phyloP scores from a whole-genome alignment of 2,888 invertebrate genomes.

The Peribatodes rhomboidaria region DNA sequence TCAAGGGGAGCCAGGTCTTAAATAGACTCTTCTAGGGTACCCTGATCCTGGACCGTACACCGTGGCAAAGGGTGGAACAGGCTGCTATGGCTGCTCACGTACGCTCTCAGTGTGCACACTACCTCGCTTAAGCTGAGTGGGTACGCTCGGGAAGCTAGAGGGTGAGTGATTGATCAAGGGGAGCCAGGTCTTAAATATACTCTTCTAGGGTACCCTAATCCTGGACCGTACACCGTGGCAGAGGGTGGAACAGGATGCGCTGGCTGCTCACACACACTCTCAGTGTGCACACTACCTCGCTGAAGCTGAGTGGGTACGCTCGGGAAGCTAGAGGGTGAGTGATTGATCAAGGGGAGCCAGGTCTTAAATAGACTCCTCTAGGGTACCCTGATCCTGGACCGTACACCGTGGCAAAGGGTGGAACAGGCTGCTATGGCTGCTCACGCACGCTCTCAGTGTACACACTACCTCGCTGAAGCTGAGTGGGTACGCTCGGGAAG shows the following conservation, averaged over 20 bases:
- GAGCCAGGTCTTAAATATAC: too few species aligned
- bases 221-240: slow-evolving; percentile 85
- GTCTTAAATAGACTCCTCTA: too few species aligned
- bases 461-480: slow-evolving; percentile 69
- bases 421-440: slow-evolving; percentile 70
- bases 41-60: slow-evolving; percentile 80
- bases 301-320: slow-evolving; percentile 65
- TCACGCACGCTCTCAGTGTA: slow-evolving; percentile 70
- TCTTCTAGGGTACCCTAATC: slow-evolving; percentile 71
- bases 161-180: too few species aligned
- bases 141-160: slow-evolving; percentile 58
- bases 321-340: slow-evolving; percentile 61
- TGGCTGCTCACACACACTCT: slow-evolving; percentile 74
- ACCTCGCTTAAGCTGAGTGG: slow-evolving; percentile 62
- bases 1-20: too few species aligned
- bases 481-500: slow-evolving; percentile 62
- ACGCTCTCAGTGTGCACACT: slow-evolving; percentile 75
- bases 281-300: slow-evolving; percentile 67
- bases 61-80: slow-evolving; percentile 79
- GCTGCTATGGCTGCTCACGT: slow-evolving; percentile 70
- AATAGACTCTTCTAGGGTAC: too few species aligned
- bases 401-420: slow-evolving; percentile 82
- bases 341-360: too few species aligned
- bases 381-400: slow-evolving; percentile 77
- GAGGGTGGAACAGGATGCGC: slow-evolving; percentile 67